Percentiles rank a stretch among this genome's conserved stretches.
phyloP scores from a whole-genome alignment of 2,888 invertebrate species.

The Polia nebulosa region DNA sequence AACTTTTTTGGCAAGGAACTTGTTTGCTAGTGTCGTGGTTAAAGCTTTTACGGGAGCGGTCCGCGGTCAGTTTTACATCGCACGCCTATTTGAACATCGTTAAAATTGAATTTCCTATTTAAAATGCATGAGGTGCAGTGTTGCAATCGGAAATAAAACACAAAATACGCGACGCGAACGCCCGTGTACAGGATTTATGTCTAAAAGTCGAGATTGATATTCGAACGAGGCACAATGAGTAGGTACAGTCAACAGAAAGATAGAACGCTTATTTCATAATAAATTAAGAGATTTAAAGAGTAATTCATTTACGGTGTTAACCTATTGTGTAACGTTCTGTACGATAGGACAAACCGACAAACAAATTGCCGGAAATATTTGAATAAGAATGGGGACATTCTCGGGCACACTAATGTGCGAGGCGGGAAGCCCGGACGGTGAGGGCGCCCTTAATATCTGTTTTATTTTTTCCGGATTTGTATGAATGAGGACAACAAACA shows the following conservation, averaged over 20 bases:
- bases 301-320: slow-evolving; percentile 74
- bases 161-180: slow-evolving; percentile 37
- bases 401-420: slow-evolving; percentile 88
- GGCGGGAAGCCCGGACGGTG: slow-evolving; percentile 84
- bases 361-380: slow-evolving; percentile 90
- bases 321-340: slow-evolving; percentile 80
- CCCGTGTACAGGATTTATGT: slow-evolving; percentile 45
- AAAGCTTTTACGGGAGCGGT: slow-evolving; percentile 67
- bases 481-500: slow-evolving; percentile 86
- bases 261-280: slow-evolving; percentile 2
- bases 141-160: slow-evolving; percentile 49
- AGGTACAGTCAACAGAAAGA: not conserved
- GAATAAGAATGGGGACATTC: slow-evolving; percentile 89
- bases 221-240: not conserved
- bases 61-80: slow-evolving; percentile 62
- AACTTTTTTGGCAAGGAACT: slow-evolving; percentile 86
- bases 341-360: slow-evolving; percentile 88
- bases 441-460: slow-evolving; percentile 86
- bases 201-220: slow-evolving; percentile 47
- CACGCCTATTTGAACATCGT: slow-evolving; percentile 60
- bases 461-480: slow-evolving; percentile 91
- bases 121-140: slow-evolving; percentile 56
- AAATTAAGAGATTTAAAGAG: slow-evolving; percentile 51
- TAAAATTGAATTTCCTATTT: slow-evolving; percentile 61
- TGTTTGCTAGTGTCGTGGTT: slow-evolving; percentile 70